These are phyloP conservation scores for Cremastinae sp. DNA, from an alignment of 2,888 invertebrate species.

Conservation along the genomic window DNA sequence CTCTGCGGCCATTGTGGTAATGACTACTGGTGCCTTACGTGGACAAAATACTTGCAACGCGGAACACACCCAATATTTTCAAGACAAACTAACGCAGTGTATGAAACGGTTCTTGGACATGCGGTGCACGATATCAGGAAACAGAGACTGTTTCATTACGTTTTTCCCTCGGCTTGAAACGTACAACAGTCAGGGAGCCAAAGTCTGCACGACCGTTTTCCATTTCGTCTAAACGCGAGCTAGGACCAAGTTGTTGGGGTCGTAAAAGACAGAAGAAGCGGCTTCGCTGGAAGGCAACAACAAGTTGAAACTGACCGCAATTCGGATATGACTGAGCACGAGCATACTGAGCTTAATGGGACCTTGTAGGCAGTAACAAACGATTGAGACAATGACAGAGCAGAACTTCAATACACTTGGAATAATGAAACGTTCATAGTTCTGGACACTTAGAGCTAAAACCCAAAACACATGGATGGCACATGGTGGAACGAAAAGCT, in stretches of 20 bases:
- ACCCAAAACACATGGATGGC: background rate
- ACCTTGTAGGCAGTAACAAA: constrained; percentile 38
- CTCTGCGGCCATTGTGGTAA: constrained; percentile 44
- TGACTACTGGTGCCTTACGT: constrained; percentile 53
- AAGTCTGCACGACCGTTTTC: constrained; percentile 39
- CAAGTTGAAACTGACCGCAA: constrained; percentile 43
- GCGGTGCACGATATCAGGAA: constrained; percentile 25
- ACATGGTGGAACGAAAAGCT: constrained; percentile 2
- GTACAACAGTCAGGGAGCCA: constrained; percentile 36
- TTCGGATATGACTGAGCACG: constrained; percentile 15
- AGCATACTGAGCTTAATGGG: constrained; percentile 43
- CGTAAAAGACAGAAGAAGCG: constrained; percentile 3
- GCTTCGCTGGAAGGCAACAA: constrained; percentile 55
- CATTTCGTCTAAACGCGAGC: constrained; percentile 30
- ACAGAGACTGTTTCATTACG: constrained; percentile 36
- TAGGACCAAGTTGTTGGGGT: constrained; percentile 12
- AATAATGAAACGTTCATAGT: constrained; percentile 30
- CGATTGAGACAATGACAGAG: constrained; percentile 40
- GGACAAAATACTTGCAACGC: constrained; percentile 46
- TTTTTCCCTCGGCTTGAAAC: constrained; percentile 8
- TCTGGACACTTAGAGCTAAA: constrained; percentile 10
- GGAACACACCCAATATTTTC: constrained; percentile 38
- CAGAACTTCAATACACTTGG: constrained; percentile 45
- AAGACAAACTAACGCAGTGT: constrained; percentile 43
- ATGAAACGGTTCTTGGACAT: constrained; percentile 46